A percentile compares a stretch with the other conserved stretches of the same genome.
These are phyloP conservation scores for Eidolon helvum DNA, from an alignment of 2,113 vertebrate species.

Conservation along the genomic window DNA sequence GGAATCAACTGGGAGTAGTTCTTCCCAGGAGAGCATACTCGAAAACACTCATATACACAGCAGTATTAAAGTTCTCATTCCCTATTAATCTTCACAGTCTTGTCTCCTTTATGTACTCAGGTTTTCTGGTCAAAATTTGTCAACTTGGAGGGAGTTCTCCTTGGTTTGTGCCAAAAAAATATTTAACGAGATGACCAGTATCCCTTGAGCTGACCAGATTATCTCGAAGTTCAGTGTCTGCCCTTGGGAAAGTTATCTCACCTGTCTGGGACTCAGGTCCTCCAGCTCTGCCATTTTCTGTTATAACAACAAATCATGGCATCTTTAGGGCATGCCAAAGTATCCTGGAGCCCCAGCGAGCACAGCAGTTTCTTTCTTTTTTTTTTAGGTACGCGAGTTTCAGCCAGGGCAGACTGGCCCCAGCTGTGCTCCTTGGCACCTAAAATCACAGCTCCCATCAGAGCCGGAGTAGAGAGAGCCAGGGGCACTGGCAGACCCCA, in stretches of 20 bases:
- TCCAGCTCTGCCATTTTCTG: background rate
- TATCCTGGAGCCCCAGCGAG: background rate
- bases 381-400: background rate
- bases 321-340: background rate
- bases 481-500: background rate
- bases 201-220: background rate
- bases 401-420: background rate
- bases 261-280: background rate
- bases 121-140: background rate
- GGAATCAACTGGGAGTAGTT: background rate
- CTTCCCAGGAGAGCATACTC: background rate
- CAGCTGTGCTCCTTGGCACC: background rate
- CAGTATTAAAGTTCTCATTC: background rate
- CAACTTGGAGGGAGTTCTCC: background rate
- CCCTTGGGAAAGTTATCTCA: background rate
- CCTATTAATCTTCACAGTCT: background rate
- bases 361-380: background rate
- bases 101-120: background rate
- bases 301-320: background rate
- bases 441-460: background rate
- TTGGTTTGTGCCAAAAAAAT: background rate
- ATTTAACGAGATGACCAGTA: background rate
- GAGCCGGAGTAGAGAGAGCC: background rate
- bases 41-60: background rate
- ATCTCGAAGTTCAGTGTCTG: background rate